Evolutionary conservation across 2,888 invertebrate genomes (phyloP).

Genomic region (Ischnura elegans): DNA sequence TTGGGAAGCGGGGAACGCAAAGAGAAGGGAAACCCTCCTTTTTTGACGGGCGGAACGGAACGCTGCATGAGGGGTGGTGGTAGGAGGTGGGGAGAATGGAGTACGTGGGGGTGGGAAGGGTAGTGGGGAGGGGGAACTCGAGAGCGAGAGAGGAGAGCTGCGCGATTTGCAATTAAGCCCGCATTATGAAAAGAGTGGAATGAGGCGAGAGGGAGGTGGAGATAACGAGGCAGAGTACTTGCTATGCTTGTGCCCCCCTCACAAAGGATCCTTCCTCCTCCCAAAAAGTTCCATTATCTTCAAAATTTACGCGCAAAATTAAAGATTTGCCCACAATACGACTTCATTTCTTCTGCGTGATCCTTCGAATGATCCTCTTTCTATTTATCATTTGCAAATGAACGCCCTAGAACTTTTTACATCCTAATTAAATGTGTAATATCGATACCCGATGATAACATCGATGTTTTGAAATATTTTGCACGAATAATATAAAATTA

Average conservation of each 20-base stretch:
- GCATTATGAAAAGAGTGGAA: constrained; percentile 43
- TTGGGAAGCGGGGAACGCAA: background rate
- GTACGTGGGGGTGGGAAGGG: background rate
- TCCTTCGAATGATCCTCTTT: no score
- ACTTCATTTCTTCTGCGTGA: no score
- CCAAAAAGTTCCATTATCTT: background rate
- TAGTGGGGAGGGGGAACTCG: background rate
- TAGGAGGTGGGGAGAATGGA: background rate
- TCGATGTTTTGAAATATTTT: no score
- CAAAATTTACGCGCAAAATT: no score
- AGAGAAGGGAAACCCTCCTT: background rate
- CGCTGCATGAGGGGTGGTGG: background rate
- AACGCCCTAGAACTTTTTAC: no score
- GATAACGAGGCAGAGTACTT: no score
- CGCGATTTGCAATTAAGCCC: constrained; percentile 52
- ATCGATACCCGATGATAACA: no score
- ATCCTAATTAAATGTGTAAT: no score
- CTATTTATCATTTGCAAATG: no score
- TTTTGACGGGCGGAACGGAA: background rate
- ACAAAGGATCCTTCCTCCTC: background rate
- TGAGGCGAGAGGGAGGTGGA: background rate
- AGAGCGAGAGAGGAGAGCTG: background rate
- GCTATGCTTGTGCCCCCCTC: background rate
- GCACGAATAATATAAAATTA: no score
- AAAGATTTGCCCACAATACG: no score